phyloP scores from a whole-genome alignment of 2,113 vertebrate genomes.

The Gyps fulvus region DNA sequence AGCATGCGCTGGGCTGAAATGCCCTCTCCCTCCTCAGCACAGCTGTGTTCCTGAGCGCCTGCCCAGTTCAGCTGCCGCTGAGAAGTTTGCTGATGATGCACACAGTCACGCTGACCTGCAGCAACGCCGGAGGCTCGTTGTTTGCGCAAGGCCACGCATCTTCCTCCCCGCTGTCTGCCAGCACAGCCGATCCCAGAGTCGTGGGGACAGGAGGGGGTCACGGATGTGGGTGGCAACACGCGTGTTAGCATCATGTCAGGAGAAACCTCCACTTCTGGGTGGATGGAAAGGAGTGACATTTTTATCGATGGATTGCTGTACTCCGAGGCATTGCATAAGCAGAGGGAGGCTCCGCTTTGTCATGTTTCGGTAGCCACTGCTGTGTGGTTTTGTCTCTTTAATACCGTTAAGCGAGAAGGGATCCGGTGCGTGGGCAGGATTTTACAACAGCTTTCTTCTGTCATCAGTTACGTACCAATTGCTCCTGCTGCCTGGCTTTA shows the following conservation, averaged over 20 bases:
- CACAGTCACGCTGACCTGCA: background rate
- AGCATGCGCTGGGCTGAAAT: background rate
- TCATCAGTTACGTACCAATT: background rate
- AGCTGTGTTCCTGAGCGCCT: background rate
- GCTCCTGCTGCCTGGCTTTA: constrained; percentile 7
- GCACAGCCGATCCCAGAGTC: background rate
- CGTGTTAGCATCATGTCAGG: rapidly evolving
- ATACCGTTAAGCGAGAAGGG: background rate
- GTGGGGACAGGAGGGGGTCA: rapidly evolving
- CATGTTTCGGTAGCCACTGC: background rate
- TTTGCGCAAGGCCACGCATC: background rate
- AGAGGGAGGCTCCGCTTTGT: background rate
- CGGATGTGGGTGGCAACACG: background rate
- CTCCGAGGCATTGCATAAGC: background rate
- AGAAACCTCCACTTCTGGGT: background rate
- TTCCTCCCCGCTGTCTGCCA: background rate
- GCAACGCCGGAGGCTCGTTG: background rate
- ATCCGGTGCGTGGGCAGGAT: background rate
- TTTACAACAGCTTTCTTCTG: background rate
- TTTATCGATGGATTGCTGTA: background rate
- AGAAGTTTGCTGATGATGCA: background rate
- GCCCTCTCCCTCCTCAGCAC: background rate
- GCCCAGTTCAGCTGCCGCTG: background rate
- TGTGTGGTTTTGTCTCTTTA: background rate
- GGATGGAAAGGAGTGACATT: background rate